phyloP scores from a whole-genome alignment of 2,113 vertebrate species.

The Bolborhynchus lineola region DNA sequence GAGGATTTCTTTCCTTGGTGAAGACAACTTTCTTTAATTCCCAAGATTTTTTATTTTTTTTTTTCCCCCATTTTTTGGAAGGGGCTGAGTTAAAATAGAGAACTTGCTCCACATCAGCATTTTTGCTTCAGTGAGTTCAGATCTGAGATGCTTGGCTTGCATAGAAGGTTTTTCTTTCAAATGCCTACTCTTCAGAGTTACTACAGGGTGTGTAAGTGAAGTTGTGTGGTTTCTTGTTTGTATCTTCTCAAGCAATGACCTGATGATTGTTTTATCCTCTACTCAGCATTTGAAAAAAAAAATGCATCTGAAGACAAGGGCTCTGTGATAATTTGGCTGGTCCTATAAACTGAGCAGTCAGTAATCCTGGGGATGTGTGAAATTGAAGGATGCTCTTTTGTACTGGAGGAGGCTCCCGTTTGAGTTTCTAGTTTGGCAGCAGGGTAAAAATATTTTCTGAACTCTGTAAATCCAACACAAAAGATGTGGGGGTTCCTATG shows the following conservation, averaged over 20 bases:
- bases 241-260: not conserved
- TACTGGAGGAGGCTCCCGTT: not conserved
- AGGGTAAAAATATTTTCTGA: not conserved
- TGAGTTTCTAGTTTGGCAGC: not conserved
- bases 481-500: fast-evolving
- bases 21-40: not conserved
- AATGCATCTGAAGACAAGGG: not conserved
- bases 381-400: not conserved
- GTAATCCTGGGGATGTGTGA: not conserved
- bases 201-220: not conserved
- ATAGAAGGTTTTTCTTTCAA: not conserved
- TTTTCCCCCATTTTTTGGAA: not conserved
- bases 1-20: not conserved
- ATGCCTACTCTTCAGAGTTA: not conserved
- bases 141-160: not conserved
- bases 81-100: not conserved
- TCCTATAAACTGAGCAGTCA: not conserved
- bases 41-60: not conserved
- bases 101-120: not conserved
- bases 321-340: not conserved
- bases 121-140: not conserved
- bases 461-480: not conserved
- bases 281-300: not conserved
- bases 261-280: not conserved
- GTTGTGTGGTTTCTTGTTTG: not conserved